Conservation (phyloP, 1,140 invertebrate species). For the Oryctes rhinoceros region DNA sequence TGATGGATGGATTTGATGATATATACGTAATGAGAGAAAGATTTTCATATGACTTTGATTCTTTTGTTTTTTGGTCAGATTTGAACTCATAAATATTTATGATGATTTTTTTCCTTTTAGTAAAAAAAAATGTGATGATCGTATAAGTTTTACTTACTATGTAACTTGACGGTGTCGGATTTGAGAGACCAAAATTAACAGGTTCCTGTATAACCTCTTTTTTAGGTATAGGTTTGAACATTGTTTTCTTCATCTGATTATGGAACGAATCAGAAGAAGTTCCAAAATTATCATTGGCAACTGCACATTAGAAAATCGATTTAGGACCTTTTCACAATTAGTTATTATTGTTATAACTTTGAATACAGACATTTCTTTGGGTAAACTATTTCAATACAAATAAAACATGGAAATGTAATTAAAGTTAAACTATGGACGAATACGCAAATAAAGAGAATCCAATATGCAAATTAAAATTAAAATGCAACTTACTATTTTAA, state of each 20-base stretch:
- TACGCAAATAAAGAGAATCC: neutral
- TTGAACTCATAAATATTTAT: constrained; percentile 43
- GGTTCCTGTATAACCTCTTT: constrained; percentile 50
- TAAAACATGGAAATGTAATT: neutral
- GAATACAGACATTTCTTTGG: neutral
- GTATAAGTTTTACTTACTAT: constrained; percentile 52
- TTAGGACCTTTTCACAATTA: neutral
- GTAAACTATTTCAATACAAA: too few relatives aligned
- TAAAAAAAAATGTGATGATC: constrained; percentile 2
- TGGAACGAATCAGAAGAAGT: constrained; percentile 52
- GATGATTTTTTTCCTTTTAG: neutral
- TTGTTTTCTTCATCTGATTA: constrained; percentile 55
- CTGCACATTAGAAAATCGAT: constrained; percentile 50
- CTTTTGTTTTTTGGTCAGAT: constrained; percentile 51
- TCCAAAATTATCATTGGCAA: constrained; percentile 48
- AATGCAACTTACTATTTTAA: neutral
- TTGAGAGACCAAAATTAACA: constrained; percentile 23
- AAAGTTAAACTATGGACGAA: neutral
- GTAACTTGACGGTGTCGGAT: constrained; percentile 51
- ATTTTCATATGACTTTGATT: constrained; percentile 25
- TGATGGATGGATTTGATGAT: constrained; percentile 17
- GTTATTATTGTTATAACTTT: neutral
- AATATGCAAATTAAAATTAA: neutral
- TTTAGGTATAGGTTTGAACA: constrained; percentile 56
- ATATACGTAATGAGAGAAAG: neutral